Conservation (phyloP, 2,797 vertebrate species). For the Tachyglossus aculeatus region DNA sequence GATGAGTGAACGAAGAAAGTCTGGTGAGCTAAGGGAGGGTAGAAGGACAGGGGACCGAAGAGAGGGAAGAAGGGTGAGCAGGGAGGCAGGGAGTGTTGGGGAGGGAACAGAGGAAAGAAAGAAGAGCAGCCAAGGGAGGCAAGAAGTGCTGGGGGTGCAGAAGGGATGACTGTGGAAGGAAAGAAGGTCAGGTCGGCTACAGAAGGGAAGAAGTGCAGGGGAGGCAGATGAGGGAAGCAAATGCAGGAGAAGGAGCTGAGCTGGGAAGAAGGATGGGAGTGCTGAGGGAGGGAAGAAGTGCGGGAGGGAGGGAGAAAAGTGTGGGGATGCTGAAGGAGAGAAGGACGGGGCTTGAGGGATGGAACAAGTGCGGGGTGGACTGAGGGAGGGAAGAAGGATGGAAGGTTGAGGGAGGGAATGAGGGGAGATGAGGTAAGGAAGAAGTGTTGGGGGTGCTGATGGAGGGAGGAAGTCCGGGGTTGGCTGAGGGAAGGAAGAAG, state of each 20-base stretch:
- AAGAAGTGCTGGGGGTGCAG: not conserved
- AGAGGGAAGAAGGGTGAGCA: rapidly evolving
- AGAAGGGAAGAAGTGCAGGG: rapidly evolving
- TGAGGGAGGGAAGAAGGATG: not conserved
- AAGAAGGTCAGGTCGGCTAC: rapidly evolving
- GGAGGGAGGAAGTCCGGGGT: too few species aligned
- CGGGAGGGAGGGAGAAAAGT: not conserved
- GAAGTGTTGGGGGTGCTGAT: too few species aligned
- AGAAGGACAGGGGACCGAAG: not conserved
- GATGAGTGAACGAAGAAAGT: too few species aligned
- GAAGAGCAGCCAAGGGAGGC: rapidly evolving
- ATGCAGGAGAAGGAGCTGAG: too few species aligned
- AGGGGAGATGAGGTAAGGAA: too few species aligned
- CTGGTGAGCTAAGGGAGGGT: too few species aligned
- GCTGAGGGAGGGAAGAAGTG: not conserved
- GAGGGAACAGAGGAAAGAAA: too few species aligned
- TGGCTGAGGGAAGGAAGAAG: too few species aligned
- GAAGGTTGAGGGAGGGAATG: not conserved
- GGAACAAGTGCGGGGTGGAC: too few species aligned
- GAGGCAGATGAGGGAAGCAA: too few species aligned
- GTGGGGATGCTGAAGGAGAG: too few species aligned
- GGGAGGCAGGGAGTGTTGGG: not conserved
- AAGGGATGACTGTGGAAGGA: not conserved
- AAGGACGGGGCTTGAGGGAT: not conserved
- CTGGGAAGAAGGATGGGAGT: rapidly evolving